Conservation (phyloP, 2,113 vertebrate species). For the Myocastor coypus region DNA sequence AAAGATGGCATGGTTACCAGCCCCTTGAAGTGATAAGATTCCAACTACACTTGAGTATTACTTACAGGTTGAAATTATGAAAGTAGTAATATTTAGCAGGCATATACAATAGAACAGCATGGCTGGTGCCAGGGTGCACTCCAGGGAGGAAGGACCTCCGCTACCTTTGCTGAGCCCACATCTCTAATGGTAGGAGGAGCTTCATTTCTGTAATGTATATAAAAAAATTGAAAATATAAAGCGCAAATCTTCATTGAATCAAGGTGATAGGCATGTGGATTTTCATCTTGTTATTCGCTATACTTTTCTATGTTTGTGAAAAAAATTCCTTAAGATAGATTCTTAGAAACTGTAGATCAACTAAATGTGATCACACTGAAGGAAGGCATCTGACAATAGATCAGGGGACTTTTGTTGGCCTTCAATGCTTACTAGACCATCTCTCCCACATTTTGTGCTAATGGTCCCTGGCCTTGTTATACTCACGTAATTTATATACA, state of each 20-base stretch:
- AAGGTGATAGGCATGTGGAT: neutral
- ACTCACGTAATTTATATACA: neutral
- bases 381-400: neutral
- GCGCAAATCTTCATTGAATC: neutral
- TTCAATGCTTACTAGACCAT: neutral
- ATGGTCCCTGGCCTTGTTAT: neutral
- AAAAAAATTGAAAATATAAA: neutral
- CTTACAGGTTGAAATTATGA: neutral
- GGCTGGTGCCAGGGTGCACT: neutral
- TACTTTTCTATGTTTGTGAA: neutral
- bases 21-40: neutral
- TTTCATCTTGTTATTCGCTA: neutral
- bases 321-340: neutral
- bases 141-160: neutral
- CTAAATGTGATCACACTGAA: neutral
- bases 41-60: neutral
- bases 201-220: neutral
- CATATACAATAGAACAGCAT: neutral
- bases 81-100: neutral
- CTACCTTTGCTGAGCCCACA: neutral
- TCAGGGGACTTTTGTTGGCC: neutral
- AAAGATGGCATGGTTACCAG: neutral
- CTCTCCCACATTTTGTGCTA: neutral
- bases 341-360: neutral
- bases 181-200: neutral